These are phyloP conservation scores for Drosophila cracens DNA, from an alignment of 2,888 invertebrate genomes.

Conservation along the genomic window DNA sequence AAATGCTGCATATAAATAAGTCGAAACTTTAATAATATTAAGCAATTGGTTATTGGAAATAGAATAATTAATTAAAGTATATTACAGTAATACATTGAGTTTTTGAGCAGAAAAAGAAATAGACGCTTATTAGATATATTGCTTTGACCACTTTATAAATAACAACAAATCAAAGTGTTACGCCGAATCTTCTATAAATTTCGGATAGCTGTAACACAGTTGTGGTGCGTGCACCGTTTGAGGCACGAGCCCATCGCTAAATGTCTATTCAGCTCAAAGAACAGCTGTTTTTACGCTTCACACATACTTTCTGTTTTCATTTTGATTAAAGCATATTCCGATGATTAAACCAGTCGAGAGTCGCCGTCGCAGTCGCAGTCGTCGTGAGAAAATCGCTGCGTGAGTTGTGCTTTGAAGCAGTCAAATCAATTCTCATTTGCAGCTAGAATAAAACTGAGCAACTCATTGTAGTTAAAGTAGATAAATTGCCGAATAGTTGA, in stretches of 20 bases:
- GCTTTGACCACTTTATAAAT: neutral
- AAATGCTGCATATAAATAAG: neutral
- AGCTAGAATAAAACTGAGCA: constrained; percentile 4
- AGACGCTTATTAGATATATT: neutral
- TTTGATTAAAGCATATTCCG: constrained; percentile 75
- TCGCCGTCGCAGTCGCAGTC: constrained; percentile 41
- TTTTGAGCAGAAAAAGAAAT: neutral
- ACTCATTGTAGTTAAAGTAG: neutral
- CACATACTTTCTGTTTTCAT: constrained; percentile 77
- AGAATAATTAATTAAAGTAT: neutral
- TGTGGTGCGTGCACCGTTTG: constrained; percentile 6
- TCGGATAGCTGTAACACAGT: neutral
- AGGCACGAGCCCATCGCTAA: constrained; percentile 46
- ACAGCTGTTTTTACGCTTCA: constrained; percentile 71
- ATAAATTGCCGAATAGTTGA: constrained; percentile 14
- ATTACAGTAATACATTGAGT: neutral
- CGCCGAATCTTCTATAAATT: neutral
- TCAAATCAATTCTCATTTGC: constrained; percentile 15
- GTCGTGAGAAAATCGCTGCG: constrained; percentile 53
- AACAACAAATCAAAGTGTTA: neutral
- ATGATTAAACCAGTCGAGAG: constrained; percentile 75
- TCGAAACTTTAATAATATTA: neutral
- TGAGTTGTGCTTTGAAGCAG: constrained; percentile 38
- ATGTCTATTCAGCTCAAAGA: constrained; percentile 42
- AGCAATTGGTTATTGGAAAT: neutral